A percentile compares a stretch with the other conserved stretches of the same genome.
These are phyloP conservation scores for Gymnorhina tibicen DNA, from an alignment of 2,113 vertebrate species.

Conservation along the genomic window DNA sequence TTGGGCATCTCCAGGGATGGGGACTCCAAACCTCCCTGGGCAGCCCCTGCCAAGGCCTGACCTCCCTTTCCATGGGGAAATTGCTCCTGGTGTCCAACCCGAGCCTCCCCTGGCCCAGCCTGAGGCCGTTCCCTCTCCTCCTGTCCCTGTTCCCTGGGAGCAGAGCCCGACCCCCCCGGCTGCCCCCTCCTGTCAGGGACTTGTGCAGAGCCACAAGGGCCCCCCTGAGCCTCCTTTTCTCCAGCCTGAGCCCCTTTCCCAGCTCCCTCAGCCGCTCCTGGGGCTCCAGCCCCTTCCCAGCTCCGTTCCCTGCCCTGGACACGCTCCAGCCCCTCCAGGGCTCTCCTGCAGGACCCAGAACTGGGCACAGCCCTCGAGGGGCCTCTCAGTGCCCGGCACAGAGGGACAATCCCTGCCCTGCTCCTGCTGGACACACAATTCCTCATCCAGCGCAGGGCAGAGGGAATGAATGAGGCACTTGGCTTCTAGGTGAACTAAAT, in stretches of 20 bases:
- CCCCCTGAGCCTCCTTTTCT: background rate
- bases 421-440: background rate
- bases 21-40: background rate
- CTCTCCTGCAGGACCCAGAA: background rate
- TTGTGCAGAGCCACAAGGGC: background rate
- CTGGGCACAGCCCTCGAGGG: background rate
- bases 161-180: background rate
- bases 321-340: background rate
- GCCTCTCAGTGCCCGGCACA: background rate
- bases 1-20: background rate
- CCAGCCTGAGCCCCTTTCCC: background rate
- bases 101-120: background rate
- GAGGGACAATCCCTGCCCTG: background rate
- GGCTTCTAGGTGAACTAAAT: slow-evolving; percentile 2
- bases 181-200: background rate
- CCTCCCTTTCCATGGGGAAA: background rate
- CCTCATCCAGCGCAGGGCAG: background rate
- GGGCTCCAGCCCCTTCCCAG: background rate
- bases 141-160: background rate
- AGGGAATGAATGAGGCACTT: background rate
- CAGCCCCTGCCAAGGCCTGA: background rate
- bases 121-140: background rate
- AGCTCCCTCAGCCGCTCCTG: background rate
- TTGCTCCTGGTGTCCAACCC: rapidly evolving
- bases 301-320: background rate